Base-by-base conservation (phyloP, 2,113 vertebrate species). In the Passerina amoena region DNA sequence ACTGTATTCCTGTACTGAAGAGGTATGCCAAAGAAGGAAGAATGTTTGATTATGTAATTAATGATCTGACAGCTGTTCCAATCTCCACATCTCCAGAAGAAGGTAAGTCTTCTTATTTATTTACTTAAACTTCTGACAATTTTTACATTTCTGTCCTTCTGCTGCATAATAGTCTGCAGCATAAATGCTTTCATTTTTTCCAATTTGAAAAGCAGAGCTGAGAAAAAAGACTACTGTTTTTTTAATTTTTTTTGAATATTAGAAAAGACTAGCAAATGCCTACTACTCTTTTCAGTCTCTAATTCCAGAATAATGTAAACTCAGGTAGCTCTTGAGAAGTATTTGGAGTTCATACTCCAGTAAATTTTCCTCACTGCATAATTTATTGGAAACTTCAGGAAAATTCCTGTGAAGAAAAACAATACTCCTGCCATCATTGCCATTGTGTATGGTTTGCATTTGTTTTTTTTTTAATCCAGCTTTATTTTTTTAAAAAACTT, bases 31-130 rank as follows among this genome's bases (percentile, higher is more conserved):
- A 98, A 98, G 99, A 99, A 97, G 99, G 99, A 95, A 98, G 98
- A 97, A 98, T 96, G 76, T 99, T 99, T 97, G 99, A 99, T 98
- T 99, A 99, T 75, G 99, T 99, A 92, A 99, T 99, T 96, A 99
- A 99, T 97, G 99, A 99, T 97, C 98, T 99, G 94, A 99, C 99
- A 14, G 99, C 99, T 94, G 98, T 99, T 94, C 99, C 99, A 42
- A 99, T 99, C 97, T 99, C 99, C 64, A 99, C 99, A 35, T 98
- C 98, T 97, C 99, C 99, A 92, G 99, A 99, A 98, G 99, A 99
- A 98, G 99, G 99, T 99, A 95, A 60, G 63, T 96, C 72, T 64
- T 69, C 44, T 65, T 42, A 68, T 66, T 76, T 60, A n/a, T 68
- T 72, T 90, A 44, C 25, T 44, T 44, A 18, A 44, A 18, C 16